A percentile compares a stretch with the other conserved stretches of the same genome.
These are phyloP conservation scores for Anticlea derivata DNA, from an alignment of 2,888 invertebrate species.

Conservation along the genomic window DNA sequence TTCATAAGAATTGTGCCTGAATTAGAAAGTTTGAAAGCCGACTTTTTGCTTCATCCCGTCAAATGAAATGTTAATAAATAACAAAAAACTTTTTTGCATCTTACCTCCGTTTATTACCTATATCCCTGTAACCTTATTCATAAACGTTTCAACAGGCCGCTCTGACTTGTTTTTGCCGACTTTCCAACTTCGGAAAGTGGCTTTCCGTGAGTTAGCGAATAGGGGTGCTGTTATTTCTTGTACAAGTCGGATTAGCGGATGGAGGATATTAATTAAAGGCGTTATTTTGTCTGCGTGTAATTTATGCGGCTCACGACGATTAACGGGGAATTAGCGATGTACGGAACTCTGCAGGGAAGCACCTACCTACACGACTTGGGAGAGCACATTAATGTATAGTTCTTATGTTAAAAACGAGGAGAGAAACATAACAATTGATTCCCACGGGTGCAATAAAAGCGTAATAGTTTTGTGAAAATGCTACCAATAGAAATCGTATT, in stretches of 20 bases:
- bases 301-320: conserved; percentile 35
- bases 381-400: neutral
- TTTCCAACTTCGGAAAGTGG: neutral
- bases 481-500: neutral
- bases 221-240: conserved; percentile 26
- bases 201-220: conserved; percentile 5
- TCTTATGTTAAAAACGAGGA: neutral
- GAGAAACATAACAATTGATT: neutral
- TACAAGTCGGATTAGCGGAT: conserved; percentile 28
- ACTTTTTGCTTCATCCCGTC: neutral
- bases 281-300: conserved; percentile 35
- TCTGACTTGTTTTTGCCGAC: neutral
- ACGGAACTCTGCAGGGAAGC: conserved; percentile 10
- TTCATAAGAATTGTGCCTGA: neutral
- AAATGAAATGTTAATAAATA: conserved; percentile 1
- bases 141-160: neutral
- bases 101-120: neutral
- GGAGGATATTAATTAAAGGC: conserved; percentile 36
- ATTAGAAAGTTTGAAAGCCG: conserved; percentile 2
- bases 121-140: neutral
- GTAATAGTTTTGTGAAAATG: neutral
- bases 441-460: neutral
- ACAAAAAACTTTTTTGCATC: neutral
- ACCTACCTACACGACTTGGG: too few species aligned
- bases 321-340: conserved; percentile 33